Conservation (phyloP, 2,888 invertebrate species). For the Phyllotreta cruciferae region DNA sequence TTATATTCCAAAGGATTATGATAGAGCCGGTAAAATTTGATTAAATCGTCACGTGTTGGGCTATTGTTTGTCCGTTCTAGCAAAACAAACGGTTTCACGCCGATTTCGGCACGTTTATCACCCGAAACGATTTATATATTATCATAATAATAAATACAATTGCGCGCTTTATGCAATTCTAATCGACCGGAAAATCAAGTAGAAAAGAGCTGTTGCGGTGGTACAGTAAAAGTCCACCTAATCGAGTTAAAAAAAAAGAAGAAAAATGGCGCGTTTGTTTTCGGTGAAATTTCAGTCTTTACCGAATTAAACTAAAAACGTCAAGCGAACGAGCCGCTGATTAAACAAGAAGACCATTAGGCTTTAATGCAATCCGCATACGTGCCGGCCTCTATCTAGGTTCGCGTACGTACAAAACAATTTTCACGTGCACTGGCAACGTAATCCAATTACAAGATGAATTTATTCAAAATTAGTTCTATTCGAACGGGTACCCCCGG, state of each 20-base stretch:
- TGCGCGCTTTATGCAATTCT: too few relatives aligned
- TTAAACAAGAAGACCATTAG: slow-evolving; percentile 7
- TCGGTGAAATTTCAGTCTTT: neutral
- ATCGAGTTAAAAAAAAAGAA: neutral
- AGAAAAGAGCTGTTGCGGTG: neutral
- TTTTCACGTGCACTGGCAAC: slow-evolving; percentile 22
- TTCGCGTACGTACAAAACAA: slow-evolving; percentile 17
- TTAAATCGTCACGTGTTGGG: too few relatives aligned
- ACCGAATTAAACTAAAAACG: neutral
- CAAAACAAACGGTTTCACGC: too few relatives aligned
- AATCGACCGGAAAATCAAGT: too few relatives aligned
- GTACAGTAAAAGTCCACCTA: neutral
- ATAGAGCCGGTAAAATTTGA: too few relatives aligned
- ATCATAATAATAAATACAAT: too few relatives aligned
- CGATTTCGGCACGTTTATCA: too few relatives aligned
- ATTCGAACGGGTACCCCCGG: slow-evolving; percentile 27
- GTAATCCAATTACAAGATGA: slow-evolving; percentile 33
- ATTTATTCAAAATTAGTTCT: slow-evolving; percentile 39
- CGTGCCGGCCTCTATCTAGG: slow-evolving; percentile 4
- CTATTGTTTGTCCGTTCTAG: too few relatives aligned
- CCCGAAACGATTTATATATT: too few relatives aligned
- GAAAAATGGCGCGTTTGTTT: neutral
- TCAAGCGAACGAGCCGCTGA: slow-evolving; percentile 2
- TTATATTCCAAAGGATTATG: too few relatives aligned
- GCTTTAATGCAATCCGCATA: slow-evolving; percentile 4